Percentiles rank a stretch among this genome's conserved stretches.
These are phyloP conservation scores for Cirrhinus mrigala DNA, from an alignment of 2,797 vertebrate genomes.

Conservation along the genomic window DNA sequence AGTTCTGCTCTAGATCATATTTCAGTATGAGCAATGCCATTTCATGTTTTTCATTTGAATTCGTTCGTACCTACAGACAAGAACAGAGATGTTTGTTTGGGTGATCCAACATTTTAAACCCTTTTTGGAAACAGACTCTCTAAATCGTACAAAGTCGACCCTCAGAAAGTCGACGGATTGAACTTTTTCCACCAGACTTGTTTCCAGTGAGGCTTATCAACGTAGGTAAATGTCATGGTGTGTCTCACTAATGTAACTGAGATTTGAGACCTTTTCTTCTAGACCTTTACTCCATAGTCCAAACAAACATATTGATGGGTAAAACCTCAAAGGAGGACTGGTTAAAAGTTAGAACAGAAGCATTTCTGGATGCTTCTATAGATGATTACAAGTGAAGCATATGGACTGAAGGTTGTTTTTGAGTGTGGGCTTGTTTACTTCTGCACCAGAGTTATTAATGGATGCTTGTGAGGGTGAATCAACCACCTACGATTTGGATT, in stretches of 20 bases:
- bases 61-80: background rate
- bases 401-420: conserved; percentile 29
- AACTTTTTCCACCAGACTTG: conserved; percentile 53
- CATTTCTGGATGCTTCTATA: background rate
- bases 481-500: conserved; percentile 13
- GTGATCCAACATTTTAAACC: conserved; percentile 29
- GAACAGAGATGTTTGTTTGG: conserved; percentile 6
- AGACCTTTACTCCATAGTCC: background rate
- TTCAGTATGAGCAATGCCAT: conserved; percentile 9
- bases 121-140: conserved; percentile 12
- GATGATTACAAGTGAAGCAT: background rate
- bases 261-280: conserved; percentile 23
- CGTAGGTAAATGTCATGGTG: conserved; percentile 49
- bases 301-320: conserved; percentile 19
- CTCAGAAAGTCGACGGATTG: background rate
- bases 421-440: conserved; percentile 31
- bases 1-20: conserved; percentile 12
- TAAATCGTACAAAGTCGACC: conserved; percentile 16
- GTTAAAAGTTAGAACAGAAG: background rate
- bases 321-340: conserved; percentile 3
- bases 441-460: conserved; percentile 25
- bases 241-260: conserved; percentile 38
- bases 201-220: conserved; percentile 30
- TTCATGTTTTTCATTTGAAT: conserved; percentile 18
- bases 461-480: conserved; percentile 9